Evolutionary conservation across 2,797 vertebrate genomes (phyloP).

Genomic region (Antrozous pallidus): DNA sequence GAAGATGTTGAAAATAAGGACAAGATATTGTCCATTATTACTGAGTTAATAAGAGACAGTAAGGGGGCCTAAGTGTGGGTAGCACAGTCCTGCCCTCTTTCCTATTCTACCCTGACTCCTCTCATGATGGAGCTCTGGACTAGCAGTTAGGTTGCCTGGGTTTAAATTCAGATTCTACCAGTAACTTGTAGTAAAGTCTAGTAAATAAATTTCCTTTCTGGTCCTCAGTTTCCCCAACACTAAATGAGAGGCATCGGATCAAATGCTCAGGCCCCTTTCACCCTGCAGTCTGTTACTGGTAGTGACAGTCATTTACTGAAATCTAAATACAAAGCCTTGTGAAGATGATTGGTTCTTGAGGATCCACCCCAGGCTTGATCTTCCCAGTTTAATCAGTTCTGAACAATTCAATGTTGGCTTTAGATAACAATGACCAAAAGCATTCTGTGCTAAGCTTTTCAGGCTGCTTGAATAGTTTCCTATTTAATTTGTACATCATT

Average conservation of each 20-base stretch:
- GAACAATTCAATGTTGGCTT: background rate
- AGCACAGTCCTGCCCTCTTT: background rate
- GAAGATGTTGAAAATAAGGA: background rate
- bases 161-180: background rate
- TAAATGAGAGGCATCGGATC: background rate
- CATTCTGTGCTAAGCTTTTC: background rate
- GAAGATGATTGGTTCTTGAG: background rate
- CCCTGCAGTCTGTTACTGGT: background rate
- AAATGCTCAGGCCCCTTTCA: background rate
- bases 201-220: background rate
- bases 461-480: background rate
- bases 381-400: background rate
- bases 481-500: background rate
- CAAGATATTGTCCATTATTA: background rate
- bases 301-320: background rate
- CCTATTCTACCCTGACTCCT: background rate
- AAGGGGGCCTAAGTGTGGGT: background rate
- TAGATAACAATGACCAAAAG: background rate
- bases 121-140: background rate
- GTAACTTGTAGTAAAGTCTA: background rate
- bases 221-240: background rate
- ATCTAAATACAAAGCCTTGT: background rate
- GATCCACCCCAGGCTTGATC: background rate
- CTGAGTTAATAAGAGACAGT: background rate
- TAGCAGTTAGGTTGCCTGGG: too few species aligned